Percentiles rank a stretch among this genome's conserved stretches.
phyloP scores from a whole-genome alignment of 2,797 vertebrate species.

The Hydrocynus forskahlii region DNA sequence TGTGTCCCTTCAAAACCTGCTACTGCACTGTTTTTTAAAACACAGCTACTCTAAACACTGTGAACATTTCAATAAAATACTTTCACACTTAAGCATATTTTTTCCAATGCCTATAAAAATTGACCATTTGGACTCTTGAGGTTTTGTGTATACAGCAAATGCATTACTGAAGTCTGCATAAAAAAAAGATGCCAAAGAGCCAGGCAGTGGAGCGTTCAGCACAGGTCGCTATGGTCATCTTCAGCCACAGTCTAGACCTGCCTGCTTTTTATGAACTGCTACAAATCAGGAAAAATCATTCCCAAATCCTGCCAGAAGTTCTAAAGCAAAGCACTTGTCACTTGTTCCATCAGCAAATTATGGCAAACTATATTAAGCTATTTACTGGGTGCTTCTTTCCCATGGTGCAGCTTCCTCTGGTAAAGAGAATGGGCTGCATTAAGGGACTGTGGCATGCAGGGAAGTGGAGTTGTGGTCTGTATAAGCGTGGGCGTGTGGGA shows the following conservation, averaged over 20 bases:
- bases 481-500: not conserved
- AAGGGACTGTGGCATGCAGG: not conserved
- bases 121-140: not conserved
- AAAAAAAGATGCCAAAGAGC: not conserved
- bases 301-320: not conserved
- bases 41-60: not conserved
- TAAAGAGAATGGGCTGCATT: slow-evolving; percentile 2
- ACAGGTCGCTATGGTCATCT: not conserved
- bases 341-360: slow-evolving; percentile 8
- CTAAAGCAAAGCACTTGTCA: not conserved
- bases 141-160: not conserved
- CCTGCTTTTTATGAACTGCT: slow-evolving; percentile 1
- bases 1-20: not conserved
- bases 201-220: not conserved
- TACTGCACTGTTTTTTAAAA: no score
- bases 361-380: slow-evolving; percentile 4
- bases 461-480: slow-evolving; percentile 17
- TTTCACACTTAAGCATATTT: not conserved
- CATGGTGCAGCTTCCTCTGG: slow-evolving; percentile 6
- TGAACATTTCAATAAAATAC: not conserved
- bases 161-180: not conserved
- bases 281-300: not conserved
- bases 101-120: not conserved
- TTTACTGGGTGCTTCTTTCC: not conserved
- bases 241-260: slow-evolving; percentile 23